A percentile compares a stretch with the other conserved stretches of the same genome.
These are phyloP conservation scores for Pseudococcus longispinus DNA, from an alignment of 2,888 invertebrate genomes.

Conservation along the genomic window DNA sequence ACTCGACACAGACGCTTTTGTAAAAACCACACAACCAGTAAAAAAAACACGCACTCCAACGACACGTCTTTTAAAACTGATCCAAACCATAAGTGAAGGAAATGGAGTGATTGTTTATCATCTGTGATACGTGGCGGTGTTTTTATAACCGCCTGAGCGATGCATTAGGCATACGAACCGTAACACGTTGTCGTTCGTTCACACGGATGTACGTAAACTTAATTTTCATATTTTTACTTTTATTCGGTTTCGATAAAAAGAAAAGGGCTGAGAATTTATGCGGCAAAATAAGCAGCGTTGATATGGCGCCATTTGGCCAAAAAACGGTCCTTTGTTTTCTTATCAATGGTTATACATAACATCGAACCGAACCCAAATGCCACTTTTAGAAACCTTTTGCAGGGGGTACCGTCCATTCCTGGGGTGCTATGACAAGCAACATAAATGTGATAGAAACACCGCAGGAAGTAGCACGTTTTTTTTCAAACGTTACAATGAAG, in stretches of 20 bases:
- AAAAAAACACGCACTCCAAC: not conserved
- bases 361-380: not conserved
- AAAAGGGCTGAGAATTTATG: not conserved
- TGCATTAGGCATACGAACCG: not conserved
- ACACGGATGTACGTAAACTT: not conserved
- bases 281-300: not conserved
- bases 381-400: not conserved
- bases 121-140: not conserved
- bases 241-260: not conserved
- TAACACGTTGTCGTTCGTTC: not conserved
- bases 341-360: not conserved
- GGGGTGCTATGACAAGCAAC: not conserved
- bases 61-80: not conserved
- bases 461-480: not conserved
- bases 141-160: not conserved
- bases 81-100: not conserved
- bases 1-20: not conserved
- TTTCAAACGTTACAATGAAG: not conserved
- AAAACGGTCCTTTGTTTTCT: not conserved
- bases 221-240: not conserved
- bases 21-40: not conserved
- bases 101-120: slow-evolving; percentile 11
- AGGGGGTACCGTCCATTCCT: not conserved
- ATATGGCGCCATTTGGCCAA: not conserved
- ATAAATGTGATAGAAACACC: not conserved